Percentiles rank a stretch among this genome's conserved stretches.
Conservation (phyloP, 2,797 vertebrate genomes). For the Prunella strophiata region DNA sequence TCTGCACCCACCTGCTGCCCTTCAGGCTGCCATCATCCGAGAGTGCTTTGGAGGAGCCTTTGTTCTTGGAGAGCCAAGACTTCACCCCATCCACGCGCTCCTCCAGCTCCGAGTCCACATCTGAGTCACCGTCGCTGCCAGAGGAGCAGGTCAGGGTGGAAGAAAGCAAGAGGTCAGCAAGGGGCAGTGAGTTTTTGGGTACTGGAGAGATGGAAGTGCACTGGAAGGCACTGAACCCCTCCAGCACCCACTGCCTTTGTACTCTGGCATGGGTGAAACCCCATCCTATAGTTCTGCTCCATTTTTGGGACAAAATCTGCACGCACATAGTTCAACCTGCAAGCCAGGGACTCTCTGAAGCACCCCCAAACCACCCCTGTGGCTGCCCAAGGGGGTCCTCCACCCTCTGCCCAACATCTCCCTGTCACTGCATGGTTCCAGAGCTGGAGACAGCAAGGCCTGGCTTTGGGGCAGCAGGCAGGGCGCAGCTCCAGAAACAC, state of each 20-base stretch:
- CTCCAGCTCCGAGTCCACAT: slow-evolving; percentile 91
- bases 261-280: not conserved
- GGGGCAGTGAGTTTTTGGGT: not conserved
- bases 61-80: slow-evolving; percentile 97
- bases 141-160: not conserved
- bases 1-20: slow-evolving; percentile 89
- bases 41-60: slow-evolving; percentile 89
- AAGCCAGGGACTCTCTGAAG: not conserved
- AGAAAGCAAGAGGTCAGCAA: not conserved
- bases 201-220: not conserved
- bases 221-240: not conserved
- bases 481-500: not conserved
- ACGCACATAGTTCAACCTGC: not conserved
- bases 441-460: not conserved
- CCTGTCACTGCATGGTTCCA: accelerated
- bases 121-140: slow-evolving; percentile 89
- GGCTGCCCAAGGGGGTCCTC: not conserved
- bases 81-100: slow-evolving; percentile 94
- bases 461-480: not conserved
- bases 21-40: slow-evolving; percentile 95
- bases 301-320: not conserved
- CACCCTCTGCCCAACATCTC: not conserved
- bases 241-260: not conserved
- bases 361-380: not conserved
- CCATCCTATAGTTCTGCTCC: not conserved